Evolutionary conservation across 2,888 invertebrate species (phyloP).

Genomic region (Dromius quadrimaculatus): DNA sequence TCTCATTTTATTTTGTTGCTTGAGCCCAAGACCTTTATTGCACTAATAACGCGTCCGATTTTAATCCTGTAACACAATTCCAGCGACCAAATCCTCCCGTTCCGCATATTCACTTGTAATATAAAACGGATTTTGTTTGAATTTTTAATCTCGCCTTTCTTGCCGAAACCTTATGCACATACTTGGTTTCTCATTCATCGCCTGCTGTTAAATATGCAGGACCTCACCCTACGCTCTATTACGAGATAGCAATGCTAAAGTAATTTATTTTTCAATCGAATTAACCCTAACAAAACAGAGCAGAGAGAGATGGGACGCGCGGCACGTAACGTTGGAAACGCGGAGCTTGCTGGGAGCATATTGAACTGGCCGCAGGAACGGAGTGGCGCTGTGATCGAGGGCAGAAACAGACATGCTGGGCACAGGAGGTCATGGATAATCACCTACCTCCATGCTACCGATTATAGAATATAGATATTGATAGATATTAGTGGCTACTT

Average conservation of each 20-base stretch:
- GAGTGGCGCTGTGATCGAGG: slow-evolving; percentile 21
- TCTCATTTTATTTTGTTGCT: too few species aligned
- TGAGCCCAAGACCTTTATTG: too few species aligned
- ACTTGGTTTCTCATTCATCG: slow-evolving; percentile 20
- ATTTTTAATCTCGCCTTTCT: slow-evolving; percentile 28
- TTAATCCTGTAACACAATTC: neutral
- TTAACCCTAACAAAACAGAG: slow-evolving; percentile 55
- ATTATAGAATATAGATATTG: slow-evolving; percentile 32
- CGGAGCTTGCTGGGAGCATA: slow-evolving; percentile 15
- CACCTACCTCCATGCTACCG: neutral
- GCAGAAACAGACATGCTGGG: neutral
- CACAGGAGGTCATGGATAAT: slow-evolving; percentile 15
- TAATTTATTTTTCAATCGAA: slow-evolving; percentile 57
- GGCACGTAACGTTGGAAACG: slow-evolving; percentile 12
- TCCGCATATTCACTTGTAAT: too few species aligned
- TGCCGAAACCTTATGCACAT: slow-evolving; percentile 7
- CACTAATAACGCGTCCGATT: too few species aligned
- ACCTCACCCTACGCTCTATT: slow-evolving; percentile 17
- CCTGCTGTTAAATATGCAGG: slow-evolving; percentile 28
- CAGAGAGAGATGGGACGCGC: neutral
- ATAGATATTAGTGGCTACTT: slow-evolving; percentile 7
- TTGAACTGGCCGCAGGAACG: slow-evolving; percentile 39
- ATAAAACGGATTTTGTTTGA: slow-evolving; percentile 27
- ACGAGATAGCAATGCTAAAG: slow-evolving; percentile 54
- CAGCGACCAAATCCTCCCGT: too few species aligned